Evolutionary conservation across 1,140 invertebrate genomes (phyloP), one percentile per base, ranked within the genome.

Genomic region (Onthophagus taurus): DNA sequence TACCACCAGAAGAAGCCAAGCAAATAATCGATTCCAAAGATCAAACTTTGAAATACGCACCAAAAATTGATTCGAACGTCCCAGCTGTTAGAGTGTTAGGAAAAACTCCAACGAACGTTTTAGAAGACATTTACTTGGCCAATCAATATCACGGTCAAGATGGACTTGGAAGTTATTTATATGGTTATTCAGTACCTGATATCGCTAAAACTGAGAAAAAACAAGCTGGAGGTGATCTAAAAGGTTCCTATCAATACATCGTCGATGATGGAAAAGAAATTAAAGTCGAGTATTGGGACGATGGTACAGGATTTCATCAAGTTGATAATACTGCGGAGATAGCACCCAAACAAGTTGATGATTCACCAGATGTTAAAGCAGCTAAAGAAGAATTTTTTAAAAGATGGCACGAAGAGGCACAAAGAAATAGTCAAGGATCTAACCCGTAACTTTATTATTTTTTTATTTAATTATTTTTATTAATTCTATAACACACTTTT

Each of bases 111-210:
- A 70, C 77, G n/a, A 71, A 78, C 9, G 77, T 76, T 41, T 64
- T 75, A 17, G 76, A 80, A 62, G 76, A 78, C 64, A 74, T 77
- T 16, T 78, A 78, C 54, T 60, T 75, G 35, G 77, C 76, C 1
- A 69, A 71, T 45, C 77, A 80, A 55, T 80, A 71, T 54, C 77
- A 80, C 49, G 77, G 77, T 0, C 77, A 80, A 59, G 60, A 63
- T 47, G 60, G 61, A 16, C 54, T 77, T 9, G 77, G 77, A 3
- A 70, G 73, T 12, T 77, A 77, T 47, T 66, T 70, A 1, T 80
- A 78, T 44, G 77, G 77, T 8, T 79, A 79, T 51, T 65, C 70
- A 44, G 72, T 77, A 4, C 76, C 76, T 30, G 75, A 78, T 53
- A 77, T 77, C 42, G 69, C 76, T n/a, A 76, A 77, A 59, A 70